Evolutionary conservation across 2,113 vertebrate genomes (phyloP).

Genomic region (Merops nubicus): DNA sequence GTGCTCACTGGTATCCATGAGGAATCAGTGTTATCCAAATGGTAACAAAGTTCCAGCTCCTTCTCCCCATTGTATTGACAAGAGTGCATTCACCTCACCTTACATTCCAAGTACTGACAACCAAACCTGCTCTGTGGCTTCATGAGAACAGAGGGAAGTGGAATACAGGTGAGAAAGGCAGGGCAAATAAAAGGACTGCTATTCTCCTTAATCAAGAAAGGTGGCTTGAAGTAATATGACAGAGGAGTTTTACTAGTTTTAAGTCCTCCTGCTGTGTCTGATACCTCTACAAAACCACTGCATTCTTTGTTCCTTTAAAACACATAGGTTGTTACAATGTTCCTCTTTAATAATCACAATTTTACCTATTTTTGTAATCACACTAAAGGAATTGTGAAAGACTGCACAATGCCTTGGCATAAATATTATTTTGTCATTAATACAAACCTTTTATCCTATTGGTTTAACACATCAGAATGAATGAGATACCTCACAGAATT

Average conservation of each 20-base stretch:
- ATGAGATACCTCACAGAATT: neutral
- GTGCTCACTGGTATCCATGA: neutral
- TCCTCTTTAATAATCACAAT: neutral
- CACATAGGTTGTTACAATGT: neutral
- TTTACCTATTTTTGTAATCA: neutral
- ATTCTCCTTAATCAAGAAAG: neutral
- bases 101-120: neutral
- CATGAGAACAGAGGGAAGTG: neutral
- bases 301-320: neutral
- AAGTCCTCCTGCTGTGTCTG: neutral
- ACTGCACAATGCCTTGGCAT: neutral
- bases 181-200: neutral
- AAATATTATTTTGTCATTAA: neutral
- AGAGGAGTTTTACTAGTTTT: neutral
- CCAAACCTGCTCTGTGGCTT: neutral
- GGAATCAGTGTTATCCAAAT: neutral
- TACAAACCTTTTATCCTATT: neutral
- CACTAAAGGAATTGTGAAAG: neutral
- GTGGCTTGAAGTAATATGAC: neutral
- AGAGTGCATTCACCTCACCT: neutral
- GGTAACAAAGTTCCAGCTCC: neutral
- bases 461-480: neutral
- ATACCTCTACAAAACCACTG: neutral
- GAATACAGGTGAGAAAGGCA: neutral
- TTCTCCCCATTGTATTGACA: neutral